These are phyloP conservation scores for Pollimyrus isidori DNA, from an alignment of 2,113 vertebrate genomes.

Conservation along the genomic window DNA sequence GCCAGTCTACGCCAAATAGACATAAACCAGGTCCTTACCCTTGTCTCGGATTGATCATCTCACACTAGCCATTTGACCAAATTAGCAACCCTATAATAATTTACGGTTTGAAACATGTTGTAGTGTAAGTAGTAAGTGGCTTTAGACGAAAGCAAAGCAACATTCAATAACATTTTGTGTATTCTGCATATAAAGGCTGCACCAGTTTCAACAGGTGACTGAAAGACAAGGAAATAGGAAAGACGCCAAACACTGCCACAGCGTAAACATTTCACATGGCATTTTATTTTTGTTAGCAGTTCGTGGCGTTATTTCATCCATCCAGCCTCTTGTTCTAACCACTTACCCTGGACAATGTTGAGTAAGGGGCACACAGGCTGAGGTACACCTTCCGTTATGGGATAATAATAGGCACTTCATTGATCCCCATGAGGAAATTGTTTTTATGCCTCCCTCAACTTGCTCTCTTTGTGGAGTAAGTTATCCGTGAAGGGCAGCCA, in stretches of 20 bases:
- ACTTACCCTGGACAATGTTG: background rate
- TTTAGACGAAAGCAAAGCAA: background rate
- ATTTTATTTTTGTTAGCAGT: background rate
- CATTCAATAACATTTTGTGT: background rate
- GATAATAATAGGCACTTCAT: background rate
- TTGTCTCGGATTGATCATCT: no score
- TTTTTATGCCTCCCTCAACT: no score
- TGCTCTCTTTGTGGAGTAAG: no score
- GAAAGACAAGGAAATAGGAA: background rate
- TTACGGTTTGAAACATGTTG: background rate
- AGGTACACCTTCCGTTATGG: background rate
- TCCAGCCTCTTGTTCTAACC: background rate
- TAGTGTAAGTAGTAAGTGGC: background rate
- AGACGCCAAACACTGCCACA: background rate
- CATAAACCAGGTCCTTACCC: background rate
- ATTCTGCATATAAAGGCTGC: background rate
- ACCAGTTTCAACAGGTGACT: background rate
- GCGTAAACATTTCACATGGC: background rate
- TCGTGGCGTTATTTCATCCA: background rate
- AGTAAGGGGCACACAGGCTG: background rate
- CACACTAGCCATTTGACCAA: no score
- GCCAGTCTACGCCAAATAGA: background rate
- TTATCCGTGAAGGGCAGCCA: no score
- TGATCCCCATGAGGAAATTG: no score
- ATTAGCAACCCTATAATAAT: background rate